A percentile compares a stretch with the other conserved stretches of the same genome.
These are phyloP conservation scores for Hydropsyche betteni DNA, from an alignment of 2,888 invertebrate species.

Conservation along the genomic window DNA sequence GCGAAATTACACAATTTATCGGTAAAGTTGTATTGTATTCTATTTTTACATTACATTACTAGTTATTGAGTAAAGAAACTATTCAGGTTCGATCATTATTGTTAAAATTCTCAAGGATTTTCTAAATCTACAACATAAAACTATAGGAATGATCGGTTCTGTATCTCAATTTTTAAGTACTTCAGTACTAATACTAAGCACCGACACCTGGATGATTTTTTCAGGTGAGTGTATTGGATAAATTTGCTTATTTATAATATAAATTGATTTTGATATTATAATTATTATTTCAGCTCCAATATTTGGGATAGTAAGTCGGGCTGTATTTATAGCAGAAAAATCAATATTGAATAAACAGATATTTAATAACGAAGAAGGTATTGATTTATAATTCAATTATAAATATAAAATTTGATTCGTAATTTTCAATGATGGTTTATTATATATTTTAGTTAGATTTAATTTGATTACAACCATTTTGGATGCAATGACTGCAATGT, in stretches of 20 bases:
- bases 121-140: constrained; percentile 59
- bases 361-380: constrained; percentile 64
- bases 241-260: neutral
- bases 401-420: neutral
- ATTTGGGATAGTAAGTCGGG: constrained; percentile 63
- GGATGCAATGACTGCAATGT: constrained; percentile 61
- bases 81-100: constrained; percentile 62
- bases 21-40: constrained; percentile 55
- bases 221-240: constrained; percentile 32
- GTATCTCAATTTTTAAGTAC: constrained; percentile 59
- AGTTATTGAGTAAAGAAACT: neutral
- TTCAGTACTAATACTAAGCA: constrained; percentile 57
- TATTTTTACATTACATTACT: neutral
- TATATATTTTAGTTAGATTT: constrained; percentile 61
- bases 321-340: constrained; percentile 64
- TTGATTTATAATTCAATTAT: neutral
- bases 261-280: neutral
- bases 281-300: constrained; percentile 58
- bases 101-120: constrained; percentile 60
- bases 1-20: constrained; percentile 61
- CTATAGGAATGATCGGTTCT: constrained; percentile 61
- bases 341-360: constrained; percentile 64
- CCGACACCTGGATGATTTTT: constrained; percentile 44
- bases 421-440: constrained; percentile 7
- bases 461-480: constrained; percentile 63